These are phyloP conservation scores for Tetramorium bicarinatum DNA, from an alignment of 2,888 invertebrate species.

Conservation along the genomic window DNA sequence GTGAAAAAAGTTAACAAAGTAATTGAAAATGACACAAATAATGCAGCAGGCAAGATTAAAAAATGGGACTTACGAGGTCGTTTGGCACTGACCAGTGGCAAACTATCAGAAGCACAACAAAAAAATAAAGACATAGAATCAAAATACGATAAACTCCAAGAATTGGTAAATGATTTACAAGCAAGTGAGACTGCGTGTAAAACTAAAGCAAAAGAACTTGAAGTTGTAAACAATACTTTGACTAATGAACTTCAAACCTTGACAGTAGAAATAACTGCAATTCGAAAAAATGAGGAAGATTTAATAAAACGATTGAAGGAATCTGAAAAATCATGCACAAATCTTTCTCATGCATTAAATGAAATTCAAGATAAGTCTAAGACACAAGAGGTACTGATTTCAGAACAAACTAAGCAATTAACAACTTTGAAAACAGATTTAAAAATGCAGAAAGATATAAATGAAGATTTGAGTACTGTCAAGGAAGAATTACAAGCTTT, in stretches of 20 bases:
- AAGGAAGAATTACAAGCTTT: conserved; percentile 87
- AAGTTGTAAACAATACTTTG: conserved; percentile 86
- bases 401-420: conserved; percentile 64
- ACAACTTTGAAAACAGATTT: conserved; percentile 81
- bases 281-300: conserved; percentile 85
- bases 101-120: conserved; percentile 89
- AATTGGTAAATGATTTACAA: conserved; percentile 71
- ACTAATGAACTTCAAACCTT: conserved; percentile 88
- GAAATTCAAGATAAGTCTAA: conserved; percentile 87
- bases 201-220: conserved; percentile 75
- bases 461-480: conserved; percentile 72
- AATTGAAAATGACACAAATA: conserved; percentile 74
- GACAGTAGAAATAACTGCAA: conserved; percentile 87
- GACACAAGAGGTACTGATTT: conserved; percentile 81
- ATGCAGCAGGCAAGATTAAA: conserved; percentile 76
- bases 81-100: conserved; percentile 85
- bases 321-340: conserved; percentile 86
- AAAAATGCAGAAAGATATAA: conserved; percentile 69
- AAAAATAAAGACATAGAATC: conserved; percentile 89
- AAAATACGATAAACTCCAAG: conserved; percentile 70
- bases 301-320: conserved; percentile 81
- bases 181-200: conserved; percentile 70
- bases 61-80: conserved; percentile 84
- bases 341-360: conserved; percentile 73
- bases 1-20: conserved; percentile 68